phyloP scores from a whole-genome alignment of 2,888 invertebrate genomes.

The Limnephilus rhombicus region DNA sequence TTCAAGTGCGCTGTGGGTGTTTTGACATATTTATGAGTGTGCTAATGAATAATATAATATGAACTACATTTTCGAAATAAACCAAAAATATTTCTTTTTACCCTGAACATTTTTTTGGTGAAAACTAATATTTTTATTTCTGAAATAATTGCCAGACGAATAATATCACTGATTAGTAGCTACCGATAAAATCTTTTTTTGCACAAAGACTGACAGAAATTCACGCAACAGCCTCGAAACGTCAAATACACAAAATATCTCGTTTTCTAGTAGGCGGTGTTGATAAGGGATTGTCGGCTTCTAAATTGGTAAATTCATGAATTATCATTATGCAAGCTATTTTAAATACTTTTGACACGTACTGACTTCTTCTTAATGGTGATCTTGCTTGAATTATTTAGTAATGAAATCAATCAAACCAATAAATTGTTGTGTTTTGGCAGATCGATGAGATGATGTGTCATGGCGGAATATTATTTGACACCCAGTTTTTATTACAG shows the following conservation, averaged over 20 bases:
- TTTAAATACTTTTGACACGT: not conserved
- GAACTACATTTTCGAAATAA: too few species aligned
- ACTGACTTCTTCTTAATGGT: not conserved
- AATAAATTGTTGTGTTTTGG: conserved; percentile 19
- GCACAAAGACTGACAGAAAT: conserved; percentile 3
- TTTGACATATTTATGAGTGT: too few species aligned
- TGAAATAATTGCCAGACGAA: not conserved
- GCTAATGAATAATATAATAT: too few species aligned
- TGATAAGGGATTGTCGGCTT: conserved; percentile 46
- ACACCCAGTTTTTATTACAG: conserved; percentile 46
- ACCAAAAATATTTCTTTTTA: too few species aligned
- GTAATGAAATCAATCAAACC: not conserved
- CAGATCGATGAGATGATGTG: conserved; percentile 64
- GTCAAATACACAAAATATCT: conserved; percentile 40
- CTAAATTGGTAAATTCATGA: conserved; percentile 33
- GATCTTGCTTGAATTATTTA: not conserved
- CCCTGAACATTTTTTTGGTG: too few species aligned
- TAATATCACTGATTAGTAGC: not conserved
- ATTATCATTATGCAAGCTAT: not conserved
- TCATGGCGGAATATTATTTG: conserved; percentile 59
- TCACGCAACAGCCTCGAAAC: conserved; percentile 33
- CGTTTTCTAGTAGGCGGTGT: conserved; percentile 42
- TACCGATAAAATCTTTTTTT: not conserved
- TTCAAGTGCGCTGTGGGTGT: too few species aligned
- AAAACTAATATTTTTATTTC: too few species aligned